These are phyloP conservation scores for Tonatia bakeri DNA, from an alignment of 2,113 vertebrate species.

Conservation along the genomic window DNA sequence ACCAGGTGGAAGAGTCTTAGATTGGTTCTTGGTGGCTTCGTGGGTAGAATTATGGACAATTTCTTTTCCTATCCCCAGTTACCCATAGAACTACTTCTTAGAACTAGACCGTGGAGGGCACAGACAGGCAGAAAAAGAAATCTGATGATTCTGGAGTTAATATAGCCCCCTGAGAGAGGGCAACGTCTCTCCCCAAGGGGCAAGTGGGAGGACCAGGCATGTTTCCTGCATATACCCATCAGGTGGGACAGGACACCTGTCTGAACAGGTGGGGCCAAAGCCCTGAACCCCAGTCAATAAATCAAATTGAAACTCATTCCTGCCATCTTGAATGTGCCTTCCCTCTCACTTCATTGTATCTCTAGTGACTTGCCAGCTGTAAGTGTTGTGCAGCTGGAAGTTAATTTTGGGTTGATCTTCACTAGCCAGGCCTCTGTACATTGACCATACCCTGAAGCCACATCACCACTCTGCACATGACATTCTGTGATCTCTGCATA, in stretches of 20 bases:
- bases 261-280: not conserved
- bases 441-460: not conserved
- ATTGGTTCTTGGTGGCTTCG: not conserved
- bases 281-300: not conserved
- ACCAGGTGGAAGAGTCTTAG: not conserved
- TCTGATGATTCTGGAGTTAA: not conserved
- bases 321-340: not conserved
- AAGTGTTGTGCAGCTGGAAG: not conserved
- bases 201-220: not conserved
- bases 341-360: not conserved
- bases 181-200: not conserved
- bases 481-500: not conserved
- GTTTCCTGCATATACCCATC: not conserved
- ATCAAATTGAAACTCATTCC: not conserved
- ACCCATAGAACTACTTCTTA: not conserved
- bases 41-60: not conserved
- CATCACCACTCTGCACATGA: not conserved
- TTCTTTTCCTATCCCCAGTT: not conserved
- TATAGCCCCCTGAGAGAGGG: not conserved
- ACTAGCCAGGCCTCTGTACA: not conserved
- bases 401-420: not conserved
- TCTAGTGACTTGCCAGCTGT: not conserved
- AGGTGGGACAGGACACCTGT: not conserved
- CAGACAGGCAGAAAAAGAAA: not conserved
- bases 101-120: not conserved